These are phyloP conservation scores for Glaucidium brasilianum DNA, from an alignment of 2,113 vertebrate genomes.

Conservation along the genomic window DNA sequence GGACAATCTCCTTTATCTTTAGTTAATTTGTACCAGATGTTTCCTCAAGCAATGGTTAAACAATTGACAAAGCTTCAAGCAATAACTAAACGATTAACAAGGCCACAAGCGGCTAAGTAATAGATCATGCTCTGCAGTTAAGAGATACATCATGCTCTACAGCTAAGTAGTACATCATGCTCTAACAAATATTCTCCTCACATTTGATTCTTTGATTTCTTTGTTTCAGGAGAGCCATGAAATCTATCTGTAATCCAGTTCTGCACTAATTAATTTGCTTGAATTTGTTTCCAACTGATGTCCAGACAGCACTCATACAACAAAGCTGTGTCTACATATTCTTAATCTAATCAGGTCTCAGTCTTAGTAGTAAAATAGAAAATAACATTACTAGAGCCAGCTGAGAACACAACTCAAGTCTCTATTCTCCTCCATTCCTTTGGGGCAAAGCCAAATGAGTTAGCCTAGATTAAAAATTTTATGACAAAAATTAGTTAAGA, in stretches of 20 bases:
- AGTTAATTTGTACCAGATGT: no score
- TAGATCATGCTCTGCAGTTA: no score
- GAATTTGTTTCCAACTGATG: background rate
- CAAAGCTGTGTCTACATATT: background rate
- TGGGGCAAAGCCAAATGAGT: background rate
- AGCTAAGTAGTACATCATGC: no score
- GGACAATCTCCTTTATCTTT: no score
- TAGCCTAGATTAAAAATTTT: background rate
- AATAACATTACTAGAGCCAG: background rate
- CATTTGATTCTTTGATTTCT: no score
- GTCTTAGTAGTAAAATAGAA: background rate
- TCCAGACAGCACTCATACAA: background rate
- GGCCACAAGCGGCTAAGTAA: no score
- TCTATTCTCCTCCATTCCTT: rapidly evolving
- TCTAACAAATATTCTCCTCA: no score
- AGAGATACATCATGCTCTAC: no score
- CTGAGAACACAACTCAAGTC: rapidly evolving
- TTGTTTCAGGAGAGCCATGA: background rate
- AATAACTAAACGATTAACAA: no score
- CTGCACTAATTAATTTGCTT: background rate
- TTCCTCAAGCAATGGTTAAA: no score
- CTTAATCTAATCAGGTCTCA: background rate
- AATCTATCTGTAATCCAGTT: background rate
- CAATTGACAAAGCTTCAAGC: no score
- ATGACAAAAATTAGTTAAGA: background rate